These are phyloP conservation scores for Eubucco bourcierii DNA, from an alignment of 2,113 vertebrate species.

Conservation along the genomic window DNA sequence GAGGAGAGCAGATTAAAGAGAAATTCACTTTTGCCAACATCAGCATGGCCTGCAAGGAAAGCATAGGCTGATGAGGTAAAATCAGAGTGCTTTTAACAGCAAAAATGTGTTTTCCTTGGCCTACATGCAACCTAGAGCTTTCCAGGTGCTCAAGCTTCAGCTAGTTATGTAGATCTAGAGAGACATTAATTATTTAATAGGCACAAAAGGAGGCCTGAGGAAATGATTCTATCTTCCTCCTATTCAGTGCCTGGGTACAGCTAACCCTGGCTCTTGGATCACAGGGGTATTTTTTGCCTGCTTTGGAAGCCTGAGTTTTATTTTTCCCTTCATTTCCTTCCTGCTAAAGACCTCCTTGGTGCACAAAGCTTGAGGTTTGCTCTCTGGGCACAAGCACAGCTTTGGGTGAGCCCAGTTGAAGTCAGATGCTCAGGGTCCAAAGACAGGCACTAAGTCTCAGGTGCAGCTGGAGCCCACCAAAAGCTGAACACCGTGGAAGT, in stretches of 20 bases:
- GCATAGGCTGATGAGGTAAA: not conserved
- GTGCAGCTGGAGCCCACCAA: not conserved
- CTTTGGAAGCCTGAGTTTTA: not conserved
- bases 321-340: not conserved
- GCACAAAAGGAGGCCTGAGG: not conserved
- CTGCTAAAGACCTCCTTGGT: not conserved
- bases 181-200: not conserved
- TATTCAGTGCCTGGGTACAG: not conserved
- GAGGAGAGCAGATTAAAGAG: not conserved
- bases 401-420: not conserved
- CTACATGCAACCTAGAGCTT: not conserved
- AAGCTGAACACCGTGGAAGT: rapidly evolving
- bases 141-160: slow-evolving; percentile 18
- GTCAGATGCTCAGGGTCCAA: rapidly evolving
- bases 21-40: not conserved
- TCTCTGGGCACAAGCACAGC: not conserved
- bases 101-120: slow-evolving; percentile 42
- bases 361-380: not conserved
- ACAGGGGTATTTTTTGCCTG: not conserved
- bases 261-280: not conserved
- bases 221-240: slow-evolving; percentile 22
- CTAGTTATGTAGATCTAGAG: not conserved
- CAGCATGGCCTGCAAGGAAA: not conserved
- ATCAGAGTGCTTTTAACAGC: slow-evolving; percentile 10
- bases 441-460: not conserved